Conservation (phyloP, 2,888 invertebrate genomes). For the Alloscopus bannaensis region DNA sequence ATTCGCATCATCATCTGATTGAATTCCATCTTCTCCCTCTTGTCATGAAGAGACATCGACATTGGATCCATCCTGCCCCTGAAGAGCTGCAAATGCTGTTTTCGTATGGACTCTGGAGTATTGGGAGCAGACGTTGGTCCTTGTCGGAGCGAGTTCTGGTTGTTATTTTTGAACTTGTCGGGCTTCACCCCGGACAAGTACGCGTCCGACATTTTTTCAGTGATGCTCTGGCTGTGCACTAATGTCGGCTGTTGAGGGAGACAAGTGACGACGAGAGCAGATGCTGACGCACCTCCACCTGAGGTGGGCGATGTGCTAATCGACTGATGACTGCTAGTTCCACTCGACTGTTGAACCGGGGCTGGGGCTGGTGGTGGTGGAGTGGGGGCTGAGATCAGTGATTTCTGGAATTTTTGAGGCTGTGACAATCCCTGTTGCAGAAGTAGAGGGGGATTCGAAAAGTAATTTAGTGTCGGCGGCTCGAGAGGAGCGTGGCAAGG, state of each 20-base stretch:
- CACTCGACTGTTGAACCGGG: slow-evolving; percentile 19
- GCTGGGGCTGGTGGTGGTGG: slow-evolving; percentile 24
- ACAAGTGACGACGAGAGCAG: slow-evolving; percentile 54
- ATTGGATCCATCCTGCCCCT: slow-evolving; percentile 67
- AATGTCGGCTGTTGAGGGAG: slow-evolving; percentile 57
- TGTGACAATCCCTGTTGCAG: slow-evolving; percentile 34
- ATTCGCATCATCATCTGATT: slow-evolving; percentile 73
- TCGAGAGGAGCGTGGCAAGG: slow-evolving; percentile 50
- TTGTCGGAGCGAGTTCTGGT: slow-evolving; percentile 66
- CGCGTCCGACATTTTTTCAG: slow-evolving; percentile 69
- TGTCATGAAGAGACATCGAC: slow-evolving; percentile 61
- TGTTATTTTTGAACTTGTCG: slow-evolving; percentile 67
- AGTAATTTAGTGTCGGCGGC: slow-evolving; percentile 60
- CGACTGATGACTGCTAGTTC: slow-evolving; percentile 16
- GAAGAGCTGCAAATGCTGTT: slow-evolving; percentile 68
- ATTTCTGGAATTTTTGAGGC: slow-evolving; percentile 48
- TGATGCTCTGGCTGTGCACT: slow-evolving; percentile 58
- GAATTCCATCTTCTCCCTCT: slow-evolving; percentile 72
- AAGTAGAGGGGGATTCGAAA: slow-evolving; percentile 42
- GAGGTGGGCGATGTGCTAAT: slow-evolving; percentile 30
- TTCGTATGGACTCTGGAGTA: slow-evolving; percentile 71
- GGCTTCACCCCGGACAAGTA: slow-evolving; percentile 70
- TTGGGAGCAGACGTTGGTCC: slow-evolving; percentile 72
- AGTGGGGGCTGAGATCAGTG: slow-evolving; percentile 44
- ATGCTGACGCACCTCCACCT: slow-evolving; percentile 44